Percentiles rank a stretch among this genome's conserved stretches.
Evolutionary conservation across 2,888 invertebrate genomes (phyloP).

Genomic region (Oscheius sp.): DNA sequence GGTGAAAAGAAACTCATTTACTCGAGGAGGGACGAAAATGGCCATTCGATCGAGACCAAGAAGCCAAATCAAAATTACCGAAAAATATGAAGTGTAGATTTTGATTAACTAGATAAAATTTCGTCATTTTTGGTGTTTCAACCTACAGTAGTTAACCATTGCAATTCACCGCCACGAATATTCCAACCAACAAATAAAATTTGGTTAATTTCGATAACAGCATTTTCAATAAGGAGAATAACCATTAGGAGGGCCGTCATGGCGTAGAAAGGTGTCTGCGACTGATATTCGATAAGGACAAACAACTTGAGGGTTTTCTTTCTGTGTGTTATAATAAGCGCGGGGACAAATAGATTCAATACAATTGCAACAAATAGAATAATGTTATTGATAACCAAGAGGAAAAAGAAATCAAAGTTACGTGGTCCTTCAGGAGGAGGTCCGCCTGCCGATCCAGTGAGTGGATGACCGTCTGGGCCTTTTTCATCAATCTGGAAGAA

Average conservation of each 20-base stretch:
- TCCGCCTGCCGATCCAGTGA: background rate
- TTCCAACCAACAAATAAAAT: background rate
- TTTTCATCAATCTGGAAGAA: background rate
- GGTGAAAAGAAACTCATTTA: constrained; percentile 7
- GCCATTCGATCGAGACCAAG: constrained; percentile 23
- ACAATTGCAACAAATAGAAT: constrained; percentile 3
- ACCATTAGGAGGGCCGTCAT: constrained; percentile 17
- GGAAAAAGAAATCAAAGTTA: constrained; percentile 17
- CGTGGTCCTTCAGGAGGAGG: background rate
- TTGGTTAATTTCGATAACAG: background rate
- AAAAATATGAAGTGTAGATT: constrained; percentile 20
- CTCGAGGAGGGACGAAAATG: background rate
- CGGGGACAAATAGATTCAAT: background rate
- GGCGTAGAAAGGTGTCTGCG: constrained; percentile 21
- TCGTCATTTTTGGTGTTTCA: background rate
- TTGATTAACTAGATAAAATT: background rate
- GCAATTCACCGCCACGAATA: background rate
- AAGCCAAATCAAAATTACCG: constrained; percentile 13
- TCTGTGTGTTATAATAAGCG: background rate
- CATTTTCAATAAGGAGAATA: background rate
- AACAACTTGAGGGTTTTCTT: constrained; percentile 5
- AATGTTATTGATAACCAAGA: constrained; percentile 1
- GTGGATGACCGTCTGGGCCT: background rate
- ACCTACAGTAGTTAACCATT: constrained; percentile 13
- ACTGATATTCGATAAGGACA: background rate